Conservation (phyloP, 2,113 vertebrate genomes). For the Heloderma charlesbogerti region DNA sequence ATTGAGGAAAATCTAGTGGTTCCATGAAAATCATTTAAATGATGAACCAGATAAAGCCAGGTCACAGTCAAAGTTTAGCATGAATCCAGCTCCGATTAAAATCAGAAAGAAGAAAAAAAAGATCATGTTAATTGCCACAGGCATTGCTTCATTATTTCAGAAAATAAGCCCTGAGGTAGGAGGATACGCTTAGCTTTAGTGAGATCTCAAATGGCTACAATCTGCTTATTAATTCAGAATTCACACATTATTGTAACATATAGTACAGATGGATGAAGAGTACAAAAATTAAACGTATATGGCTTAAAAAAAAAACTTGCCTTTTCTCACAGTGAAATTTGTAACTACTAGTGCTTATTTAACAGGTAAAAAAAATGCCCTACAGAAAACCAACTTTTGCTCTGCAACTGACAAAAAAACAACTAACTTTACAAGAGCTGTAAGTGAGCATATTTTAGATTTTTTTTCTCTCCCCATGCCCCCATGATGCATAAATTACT, state of each 20-base stretch:
- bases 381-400: accelerated
- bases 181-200: background rate
- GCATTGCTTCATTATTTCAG: background rate
- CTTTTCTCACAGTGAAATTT: background rate
- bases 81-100: background rate
- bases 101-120: background rate
- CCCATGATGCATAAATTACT: background rate
- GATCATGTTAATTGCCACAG: background rate
- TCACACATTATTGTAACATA: background rate
- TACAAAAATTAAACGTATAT: background rate
- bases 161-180: conserved; percentile 4
- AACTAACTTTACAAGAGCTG: background rate
- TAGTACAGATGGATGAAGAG: conserved; percentile 2
- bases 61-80: background rate
- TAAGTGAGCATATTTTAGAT: background rate
- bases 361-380: background rate
- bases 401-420: accelerated
- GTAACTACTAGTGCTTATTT: background rate
- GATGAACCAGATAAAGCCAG: background rate
- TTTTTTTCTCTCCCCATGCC: background rate
- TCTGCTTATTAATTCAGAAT: accelerated
- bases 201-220: conserved; percentile 29
- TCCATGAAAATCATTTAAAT: background rate
- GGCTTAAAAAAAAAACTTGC: background rate
- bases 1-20: background rate